phyloP scores from a whole-genome alignment of 1,140 invertebrate species.

The Sogatella furcifera region DNA sequence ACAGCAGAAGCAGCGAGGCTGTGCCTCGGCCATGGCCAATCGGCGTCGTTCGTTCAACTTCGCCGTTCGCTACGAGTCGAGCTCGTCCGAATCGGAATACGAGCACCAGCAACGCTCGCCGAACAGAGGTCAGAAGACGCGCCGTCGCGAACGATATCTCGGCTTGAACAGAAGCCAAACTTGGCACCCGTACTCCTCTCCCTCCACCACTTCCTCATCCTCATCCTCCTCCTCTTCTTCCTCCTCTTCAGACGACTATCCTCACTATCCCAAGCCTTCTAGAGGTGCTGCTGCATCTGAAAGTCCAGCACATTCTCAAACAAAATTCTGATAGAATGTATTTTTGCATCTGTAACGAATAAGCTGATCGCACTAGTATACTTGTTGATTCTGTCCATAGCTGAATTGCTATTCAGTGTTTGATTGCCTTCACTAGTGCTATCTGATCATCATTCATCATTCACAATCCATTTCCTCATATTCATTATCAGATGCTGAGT shows the following conservation, averaged over 20 bases:
- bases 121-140: slow-evolving; percentile 7
- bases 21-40: background rate
- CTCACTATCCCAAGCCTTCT: slow-evolving; percentile 13
- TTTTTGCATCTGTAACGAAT: background rate
- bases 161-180: background rate
- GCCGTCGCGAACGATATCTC: background rate
- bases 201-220: background rate
- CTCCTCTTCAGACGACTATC: slow-evolving; percentile 11
- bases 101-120: background rate
- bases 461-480: too few species aligned
- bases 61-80: slow-evolving; percentile 10
- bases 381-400: too few species aligned
- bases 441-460: too few species aligned
- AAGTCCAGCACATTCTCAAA: slow-evolving; percentile 6
- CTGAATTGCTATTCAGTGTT: too few species aligned
- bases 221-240: slow-evolving; percentile 16
- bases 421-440: too few species aligned
- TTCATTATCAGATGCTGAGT: too few species aligned
- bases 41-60: slow-evolving; percentile 11
- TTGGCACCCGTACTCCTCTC: background rate
- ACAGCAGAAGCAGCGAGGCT: slow-evolving; percentile 1
- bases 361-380: too few species aligned
- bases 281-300: slow-evolving; percentile 14
- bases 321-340: slow-evolving; percentile 9
- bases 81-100: slow-evolving; percentile 19